Conservation (phyloP, 2,113 vertebrate species). For the Ovis canadensis region DNA sequence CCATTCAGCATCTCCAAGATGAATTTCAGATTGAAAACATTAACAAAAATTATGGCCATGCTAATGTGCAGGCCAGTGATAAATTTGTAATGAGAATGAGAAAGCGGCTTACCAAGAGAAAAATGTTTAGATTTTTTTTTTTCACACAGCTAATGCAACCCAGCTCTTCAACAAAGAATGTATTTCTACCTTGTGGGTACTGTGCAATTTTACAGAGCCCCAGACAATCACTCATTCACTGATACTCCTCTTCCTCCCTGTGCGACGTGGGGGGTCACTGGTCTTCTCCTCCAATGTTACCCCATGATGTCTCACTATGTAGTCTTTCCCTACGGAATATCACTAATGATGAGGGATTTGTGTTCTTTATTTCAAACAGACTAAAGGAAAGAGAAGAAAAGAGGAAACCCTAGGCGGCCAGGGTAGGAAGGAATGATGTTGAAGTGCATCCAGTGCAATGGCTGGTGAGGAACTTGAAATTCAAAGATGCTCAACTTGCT, state of each 20-base stretch:
- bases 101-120: conserved; percentile 24
- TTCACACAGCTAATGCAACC: neutral
- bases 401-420: neutral
- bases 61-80: conserved; percentile 46
- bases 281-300: neutral
- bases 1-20: conserved; percentile 40
- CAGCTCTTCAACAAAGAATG: neutral
- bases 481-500: neutral
- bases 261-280: neutral
- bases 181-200: neutral
- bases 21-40: conserved; percentile 66
- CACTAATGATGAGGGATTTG: neutral
- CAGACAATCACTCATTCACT: neutral
- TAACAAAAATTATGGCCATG: conserved; percentile 62
- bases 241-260: neutral
- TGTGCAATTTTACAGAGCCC: neutral
- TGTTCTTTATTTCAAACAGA: neutral
- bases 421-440: neutral
- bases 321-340: neutral
- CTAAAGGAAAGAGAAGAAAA: neutral
- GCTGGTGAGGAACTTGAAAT: neutral
- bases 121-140: neutral
- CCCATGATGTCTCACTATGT: neutral
- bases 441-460: neutral
- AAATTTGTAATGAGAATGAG: conserved; percentile 52